These are phyloP conservation scores for Lysandra coridon DNA, from an alignment of 2,888 invertebrate species.

Conservation along the genomic window DNA sequence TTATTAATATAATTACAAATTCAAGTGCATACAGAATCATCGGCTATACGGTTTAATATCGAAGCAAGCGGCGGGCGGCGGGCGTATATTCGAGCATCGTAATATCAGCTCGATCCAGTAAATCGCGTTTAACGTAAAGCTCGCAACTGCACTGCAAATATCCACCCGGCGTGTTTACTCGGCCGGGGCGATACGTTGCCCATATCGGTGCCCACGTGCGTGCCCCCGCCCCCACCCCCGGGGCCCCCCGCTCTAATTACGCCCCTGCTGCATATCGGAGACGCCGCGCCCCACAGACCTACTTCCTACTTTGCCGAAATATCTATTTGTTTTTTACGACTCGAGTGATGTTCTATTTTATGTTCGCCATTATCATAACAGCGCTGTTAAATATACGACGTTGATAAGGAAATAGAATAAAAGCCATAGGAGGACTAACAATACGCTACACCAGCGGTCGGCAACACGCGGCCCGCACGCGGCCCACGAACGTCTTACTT, in stretches of 20 bases:
- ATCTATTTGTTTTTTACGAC: constrained; percentile 9
- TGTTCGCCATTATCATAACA: neutral
- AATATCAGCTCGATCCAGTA: constrained; percentile 7
- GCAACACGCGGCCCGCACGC: no score
- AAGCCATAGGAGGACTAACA: neutral
- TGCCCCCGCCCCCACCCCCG: neutral
- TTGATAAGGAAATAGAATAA: neutral
- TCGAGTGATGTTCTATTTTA: constrained; percentile 17
- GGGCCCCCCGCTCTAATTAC: neutral
- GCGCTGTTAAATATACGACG: neutral
- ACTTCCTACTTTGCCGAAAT: constrained; percentile 4
- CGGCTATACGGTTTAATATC: constrained; percentile 12
- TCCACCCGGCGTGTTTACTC: constrained; percentile 11
- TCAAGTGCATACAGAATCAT: neutral
- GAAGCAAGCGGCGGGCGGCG: neutral
- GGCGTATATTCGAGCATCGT: neutral
- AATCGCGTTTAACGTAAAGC: constrained; percentile 4
- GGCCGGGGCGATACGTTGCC: constrained; percentile 9
- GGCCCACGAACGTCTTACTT: no score
- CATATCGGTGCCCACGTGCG: constrained; percentile 6
- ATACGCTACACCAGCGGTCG: no score
- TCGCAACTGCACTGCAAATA: constrained; percentile 4
- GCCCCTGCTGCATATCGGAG: neutral
- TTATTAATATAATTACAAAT: neutral
- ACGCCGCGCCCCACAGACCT: neutral